Conservation (phyloP, 2,113 vertebrate genomes). For the Drymodes brunneopygia region DNA sequence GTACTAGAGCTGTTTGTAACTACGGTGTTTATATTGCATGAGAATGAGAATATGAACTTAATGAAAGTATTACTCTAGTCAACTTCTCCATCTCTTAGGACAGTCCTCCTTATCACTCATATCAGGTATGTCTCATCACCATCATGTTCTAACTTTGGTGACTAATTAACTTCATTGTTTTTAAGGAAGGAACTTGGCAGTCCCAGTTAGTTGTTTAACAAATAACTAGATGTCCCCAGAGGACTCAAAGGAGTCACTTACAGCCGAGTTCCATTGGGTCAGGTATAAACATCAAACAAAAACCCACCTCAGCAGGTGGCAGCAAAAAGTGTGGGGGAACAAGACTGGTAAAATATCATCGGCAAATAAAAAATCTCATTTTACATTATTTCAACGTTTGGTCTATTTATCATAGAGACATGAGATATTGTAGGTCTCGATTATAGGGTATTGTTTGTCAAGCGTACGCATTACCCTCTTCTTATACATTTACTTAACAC, state of each 20-base stretch:
- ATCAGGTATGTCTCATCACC: neutral
- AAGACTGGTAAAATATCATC: neutral
- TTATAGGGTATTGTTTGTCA: neutral
- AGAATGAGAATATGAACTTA: neutral
- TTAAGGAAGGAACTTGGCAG: slow-evolving; percentile 5
- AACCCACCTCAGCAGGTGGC: neutral
- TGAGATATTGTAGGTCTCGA: neutral
- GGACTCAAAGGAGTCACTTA: neutral
- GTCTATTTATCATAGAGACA: neutral
- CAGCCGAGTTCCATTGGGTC: neutral
- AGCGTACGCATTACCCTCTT: neutral
- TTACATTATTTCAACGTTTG: neutral
- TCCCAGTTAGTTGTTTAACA: neutral
- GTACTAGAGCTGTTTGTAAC: neutral
- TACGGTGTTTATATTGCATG: neutral
- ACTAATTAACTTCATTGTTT: slow-evolving; percentile 23
- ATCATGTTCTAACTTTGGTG: neutral
- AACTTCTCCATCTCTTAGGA: neutral
- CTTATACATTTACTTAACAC: neutral
- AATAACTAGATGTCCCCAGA: slow-evolving; percentile 29
- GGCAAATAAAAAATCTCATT: neutral
- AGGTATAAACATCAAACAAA: neutral
- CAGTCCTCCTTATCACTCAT: neutral
- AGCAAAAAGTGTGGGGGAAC: neutral
- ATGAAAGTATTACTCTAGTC: neutral